Percentiles rank a stretch among this genome's conserved stretches.
phyloP scores from a whole-genome alignment of 30 jellyfish, hydroid and myxozoan genomes.

The Cassiopea xamachana region DNA sequence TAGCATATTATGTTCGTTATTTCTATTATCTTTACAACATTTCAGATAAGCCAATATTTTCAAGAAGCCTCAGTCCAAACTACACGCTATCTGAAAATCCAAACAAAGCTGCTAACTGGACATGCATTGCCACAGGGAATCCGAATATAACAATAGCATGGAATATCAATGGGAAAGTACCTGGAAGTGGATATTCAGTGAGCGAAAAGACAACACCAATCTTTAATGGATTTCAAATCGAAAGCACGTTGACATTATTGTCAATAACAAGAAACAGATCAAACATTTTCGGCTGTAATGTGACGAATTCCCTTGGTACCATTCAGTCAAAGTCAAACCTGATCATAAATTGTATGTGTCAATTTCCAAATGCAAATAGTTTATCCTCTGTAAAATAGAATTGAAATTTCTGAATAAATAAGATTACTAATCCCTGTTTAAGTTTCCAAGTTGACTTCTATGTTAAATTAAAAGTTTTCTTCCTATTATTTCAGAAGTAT shows the following conservation, averaged over 20 bases:
- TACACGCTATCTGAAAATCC: constrained; percentile 55
- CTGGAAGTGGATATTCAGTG: constrained; percentile 14
- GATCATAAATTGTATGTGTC: constrained; percentile 49
- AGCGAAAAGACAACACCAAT: neutral
- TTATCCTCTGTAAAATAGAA: neutral
- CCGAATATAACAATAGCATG: constrained; percentile 49
- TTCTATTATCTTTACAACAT: neutral
- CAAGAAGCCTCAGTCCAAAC: constrained; percentile 14
- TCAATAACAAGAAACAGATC: constrained; percentile 47
- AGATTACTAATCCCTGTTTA: no score
- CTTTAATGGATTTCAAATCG: constrained; percentile 12
- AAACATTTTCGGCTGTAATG: constrained; percentile 51
- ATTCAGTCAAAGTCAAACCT: neutral
- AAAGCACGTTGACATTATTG: constrained; percentile 51
- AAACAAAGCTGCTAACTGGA: constrained; percentile 34
- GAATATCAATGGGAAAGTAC: constrained; percentile 29
- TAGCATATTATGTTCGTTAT: neutral
- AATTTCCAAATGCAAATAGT: neutral
- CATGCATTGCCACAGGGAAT: constrained; percentile 64
- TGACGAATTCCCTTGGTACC: constrained; percentile 37
- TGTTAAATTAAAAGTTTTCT: no score
- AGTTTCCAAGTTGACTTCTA: no score
- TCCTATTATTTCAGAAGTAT: no score
- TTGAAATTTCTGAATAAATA: no score
- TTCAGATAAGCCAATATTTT: constrained; percentile 44